Evolutionary conservation across 2,113 vertebrate species (phyloP), one percentile per base, ranked within the genome.

Genomic region (Todiramphus saurophagus): DNA sequence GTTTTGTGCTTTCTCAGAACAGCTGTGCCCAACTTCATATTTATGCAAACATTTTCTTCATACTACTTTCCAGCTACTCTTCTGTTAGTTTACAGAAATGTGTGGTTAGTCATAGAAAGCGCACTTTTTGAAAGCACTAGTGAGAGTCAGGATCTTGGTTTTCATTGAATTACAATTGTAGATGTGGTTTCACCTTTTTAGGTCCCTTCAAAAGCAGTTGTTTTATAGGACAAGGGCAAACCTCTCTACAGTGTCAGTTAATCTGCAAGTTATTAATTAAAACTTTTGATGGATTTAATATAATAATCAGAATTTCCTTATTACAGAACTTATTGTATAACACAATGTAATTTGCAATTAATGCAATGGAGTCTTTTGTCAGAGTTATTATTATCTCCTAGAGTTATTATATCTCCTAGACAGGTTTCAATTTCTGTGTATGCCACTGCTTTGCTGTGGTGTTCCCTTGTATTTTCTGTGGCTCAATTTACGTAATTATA

Each of bases 1-100:
- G 78, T 66, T 92, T 67, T 88, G 51, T 56, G 76, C 53, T 84
- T 96, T 94, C 89, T 92, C 75, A 87, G 76, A 96, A 90, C 80
- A 96, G 80, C 90, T 93, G 90, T 66, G 79, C 31, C n/a, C 19
- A 85, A 85, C 69, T 87, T 94, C 12, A 15, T 82, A 89, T 89
- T 84, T 89, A 95, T 70, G 74, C 67, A 94, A 93, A 91, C 37
- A 73, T 91, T 86, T 85, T 89, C n/a, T 79, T 85, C 62, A 35
- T 23, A 16, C 31, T 59, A 13, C 75, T 95, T 89, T 82, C 60
- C 83, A 94, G 77, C 24, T 72, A 84, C 25, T 63, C 28, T 41
- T 86, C 55, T 79, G 20, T 24, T 11, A 74, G 31, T 70, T 90
- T 89, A 83, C 13, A 70, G 46, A 78, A 78, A 92, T 30, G 9